Evolutionary conservation across 2,888 invertebrate genomes (phyloP).

Genomic region (Polydrusus pterygomalis): DNA sequence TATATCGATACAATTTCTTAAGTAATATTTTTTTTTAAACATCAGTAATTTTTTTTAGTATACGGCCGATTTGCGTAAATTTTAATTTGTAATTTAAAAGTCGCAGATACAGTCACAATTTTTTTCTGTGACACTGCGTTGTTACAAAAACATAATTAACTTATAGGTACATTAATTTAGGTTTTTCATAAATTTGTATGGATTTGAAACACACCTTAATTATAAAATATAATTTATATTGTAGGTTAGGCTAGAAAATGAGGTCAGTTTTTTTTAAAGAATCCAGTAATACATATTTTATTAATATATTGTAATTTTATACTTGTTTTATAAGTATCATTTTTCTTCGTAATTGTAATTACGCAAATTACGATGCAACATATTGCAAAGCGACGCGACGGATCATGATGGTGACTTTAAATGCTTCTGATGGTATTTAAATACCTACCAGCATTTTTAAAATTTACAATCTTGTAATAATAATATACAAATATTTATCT

Average conservation of each 20-base stretch:
- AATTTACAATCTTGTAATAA: no score
- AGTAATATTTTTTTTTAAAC: no score
- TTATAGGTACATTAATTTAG: not conserved
- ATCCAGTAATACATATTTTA: not conserved
- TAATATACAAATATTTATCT: no score
- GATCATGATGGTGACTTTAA: no score
- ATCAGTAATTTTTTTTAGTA: no score
- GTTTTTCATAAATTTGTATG: not conserved
- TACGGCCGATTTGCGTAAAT: no score
- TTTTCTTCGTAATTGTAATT: not conserved
- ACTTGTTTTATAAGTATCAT: not conserved
- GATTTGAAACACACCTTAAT: not conserved
- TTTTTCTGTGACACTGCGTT: not conserved
- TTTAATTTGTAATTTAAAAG: not conserved
- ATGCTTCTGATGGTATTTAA: no score
- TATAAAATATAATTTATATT: not conserved
- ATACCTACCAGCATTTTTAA: no score
- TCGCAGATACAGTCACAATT: not conserved
- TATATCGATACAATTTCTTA: no score
- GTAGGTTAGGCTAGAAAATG: not conserved
- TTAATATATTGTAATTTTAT: slow-evolving; percentile 6
- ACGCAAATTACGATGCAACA: not conserved
- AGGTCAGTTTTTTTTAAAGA: slow-evolving; percentile 12
- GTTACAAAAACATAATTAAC: slow-evolving; percentile 1
- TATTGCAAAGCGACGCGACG: not conserved